Conservation (phyloP, 2,888 invertebrate species). For the Gymnocheta viridis region DNA sequence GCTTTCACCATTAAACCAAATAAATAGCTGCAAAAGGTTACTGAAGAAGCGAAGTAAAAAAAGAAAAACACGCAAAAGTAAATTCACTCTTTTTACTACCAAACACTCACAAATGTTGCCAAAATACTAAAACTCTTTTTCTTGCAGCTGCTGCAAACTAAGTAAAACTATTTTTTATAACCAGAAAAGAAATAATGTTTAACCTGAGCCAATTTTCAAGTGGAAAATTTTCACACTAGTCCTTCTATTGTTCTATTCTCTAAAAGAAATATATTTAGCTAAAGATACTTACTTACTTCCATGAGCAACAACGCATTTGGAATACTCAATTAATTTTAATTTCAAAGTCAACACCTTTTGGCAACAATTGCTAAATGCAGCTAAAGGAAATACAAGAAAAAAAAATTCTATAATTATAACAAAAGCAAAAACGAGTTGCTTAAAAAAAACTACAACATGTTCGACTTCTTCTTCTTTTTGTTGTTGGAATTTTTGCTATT, state of each 20-base stretch:
- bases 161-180: conserved; percentile 13
- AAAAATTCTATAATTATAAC: conserved; percentile 55
- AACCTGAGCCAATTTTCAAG: conserved; percentile 49
- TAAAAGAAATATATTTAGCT: background rate
- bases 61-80: conserved; percentile 11
- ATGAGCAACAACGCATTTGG: conserved; percentile 75
- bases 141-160: background rate
- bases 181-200: conserved; percentile 52
- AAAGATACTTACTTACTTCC: background rate
- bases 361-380: conserved; percentile 41
- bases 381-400: background rate
- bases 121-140: conserved; percentile 49
- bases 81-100: conserved; percentile 20
- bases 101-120: conserved; percentile 57
- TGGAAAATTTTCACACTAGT: background rate
- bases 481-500: conserved; percentile 46
- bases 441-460: conserved; percentile 27
- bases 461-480: conserved; percentile 28
- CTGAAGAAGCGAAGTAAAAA: background rate
- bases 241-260: background rate
- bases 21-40: conserved; percentile 3
- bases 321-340: conserved; percentile 80
- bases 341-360: conserved; percentile 78
- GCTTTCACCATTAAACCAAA: conserved; percentile 29
- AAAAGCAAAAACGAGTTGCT: conserved; percentile 48